A percentile compares a stretch with the other conserved stretches of the same genome.
Conservation (phyloP, 2,888 invertebrate genomes). For the Eremobia ochroleuca region DNA sequence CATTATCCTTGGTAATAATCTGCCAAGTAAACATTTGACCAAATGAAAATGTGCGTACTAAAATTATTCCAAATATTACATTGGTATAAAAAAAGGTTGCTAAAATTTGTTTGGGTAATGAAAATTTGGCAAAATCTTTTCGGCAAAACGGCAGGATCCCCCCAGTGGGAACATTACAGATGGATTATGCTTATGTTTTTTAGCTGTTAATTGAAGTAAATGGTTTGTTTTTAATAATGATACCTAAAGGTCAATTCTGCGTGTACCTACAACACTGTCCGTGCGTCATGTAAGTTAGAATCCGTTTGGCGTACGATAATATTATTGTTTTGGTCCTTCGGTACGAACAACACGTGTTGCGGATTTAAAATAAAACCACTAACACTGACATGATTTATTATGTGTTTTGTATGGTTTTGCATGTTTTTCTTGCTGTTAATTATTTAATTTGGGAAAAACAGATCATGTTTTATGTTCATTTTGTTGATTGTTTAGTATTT, state of each 20-base stretch:
- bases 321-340: constrained; percentile 57
- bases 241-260: background rate
- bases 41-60: too few relatives aligned
- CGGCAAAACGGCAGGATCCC: too few relatives aligned
- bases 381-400: constrained; percentile 32
- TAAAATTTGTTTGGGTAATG: too few relatives aligned
- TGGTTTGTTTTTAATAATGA: background rate
- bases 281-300: constrained; percentile 42
- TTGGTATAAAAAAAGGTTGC: too few relatives aligned
- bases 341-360: constrained; percentile 36
- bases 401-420: background rate
- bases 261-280: background rate
- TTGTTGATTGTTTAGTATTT: background rate
- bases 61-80: too few relatives aligned
- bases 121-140: too few relatives aligned
- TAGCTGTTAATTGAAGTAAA: too few relatives aligned
- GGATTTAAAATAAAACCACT: constrained; percentile 44
- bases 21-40: too few relatives aligned
- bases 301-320: constrained; percentile 42
- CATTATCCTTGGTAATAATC: too few relatives aligned
- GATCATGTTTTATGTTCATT: constrained; percentile 7
- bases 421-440: constrained; percentile 24
- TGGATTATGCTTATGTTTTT: too few relatives aligned
- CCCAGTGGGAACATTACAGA: too few relatives aligned
- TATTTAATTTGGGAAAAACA: constrained; percentile 18